Conservation (phyloP, 1,140 invertebrate species). For the Protaetia brevitarsis region DNA sequence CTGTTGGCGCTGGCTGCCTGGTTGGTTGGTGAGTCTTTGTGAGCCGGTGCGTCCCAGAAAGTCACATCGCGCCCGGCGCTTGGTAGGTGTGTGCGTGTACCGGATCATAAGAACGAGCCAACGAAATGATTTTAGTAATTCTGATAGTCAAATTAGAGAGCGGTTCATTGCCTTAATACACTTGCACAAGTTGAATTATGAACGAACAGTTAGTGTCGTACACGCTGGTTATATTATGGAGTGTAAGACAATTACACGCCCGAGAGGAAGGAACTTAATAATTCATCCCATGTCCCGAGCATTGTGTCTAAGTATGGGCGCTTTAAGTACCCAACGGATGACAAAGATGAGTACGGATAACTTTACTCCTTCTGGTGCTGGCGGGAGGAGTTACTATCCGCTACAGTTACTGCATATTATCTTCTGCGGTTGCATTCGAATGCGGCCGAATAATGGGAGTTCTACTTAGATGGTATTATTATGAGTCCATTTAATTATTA, state of each 20-base stretch:
- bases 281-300: slow-evolving; percentile 44
- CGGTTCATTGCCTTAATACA: slow-evolving; percentile 40
- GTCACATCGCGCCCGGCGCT: no score
- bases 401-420: background rate
- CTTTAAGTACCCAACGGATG: slow-evolving; percentile 9
- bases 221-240: slow-evolving; percentile 42
- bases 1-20: slow-evolving; percentile 9
- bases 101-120: slow-evolving; percentile 3
- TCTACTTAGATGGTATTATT: no score
- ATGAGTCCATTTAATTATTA: no score
- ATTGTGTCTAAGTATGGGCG: slow-evolving; percentile 34
- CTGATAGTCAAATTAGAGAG: slow-evolving; percentile 24
- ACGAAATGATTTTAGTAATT: slow-evolving; percentile 20
- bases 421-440: background rate
- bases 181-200: slow-evolving; percentile 42
- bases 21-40: slow-evolving; percentile 2
- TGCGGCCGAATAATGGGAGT: background rate
- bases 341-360: slow-evolving; percentile 9
- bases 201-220: slow-evolving; percentile 45
- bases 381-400: background rate
- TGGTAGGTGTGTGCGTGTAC: background rate
- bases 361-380: background rate
- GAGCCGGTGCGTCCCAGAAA: no score
- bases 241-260: slow-evolving; percentile 47
- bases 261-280: slow-evolving; percentile 47